phyloP scores from a whole-genome alignment of 1,140 invertebrate species.

The Drosophila orena region DNA sequence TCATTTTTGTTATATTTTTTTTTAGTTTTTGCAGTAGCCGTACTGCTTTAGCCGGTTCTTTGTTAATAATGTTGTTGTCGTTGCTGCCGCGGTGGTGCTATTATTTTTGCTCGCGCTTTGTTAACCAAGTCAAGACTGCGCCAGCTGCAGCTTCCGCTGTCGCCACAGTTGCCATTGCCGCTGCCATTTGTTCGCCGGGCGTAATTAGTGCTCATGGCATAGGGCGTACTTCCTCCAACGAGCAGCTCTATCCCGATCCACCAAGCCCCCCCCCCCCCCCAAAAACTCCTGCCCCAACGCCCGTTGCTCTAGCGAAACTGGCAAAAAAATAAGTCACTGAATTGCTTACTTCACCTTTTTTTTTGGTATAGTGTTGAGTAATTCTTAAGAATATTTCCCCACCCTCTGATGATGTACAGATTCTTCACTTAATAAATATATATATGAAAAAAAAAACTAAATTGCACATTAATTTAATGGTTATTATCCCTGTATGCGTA shows the following conservation, averaged over 20 bases:
- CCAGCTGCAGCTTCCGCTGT: conserved; percentile 66
- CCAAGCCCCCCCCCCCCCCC: neutral
- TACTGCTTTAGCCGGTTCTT: conserved; percentile 20
- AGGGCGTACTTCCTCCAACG: conserved; percentile 67
- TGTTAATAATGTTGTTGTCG: conserved; percentile 27
- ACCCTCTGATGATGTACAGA: too few relatives aligned
- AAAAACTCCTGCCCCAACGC: conserved; percentile 15
- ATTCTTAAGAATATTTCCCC: too few relatives aligned
- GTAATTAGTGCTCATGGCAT: conserved; percentile 81
- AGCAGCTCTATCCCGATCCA: conserved; percentile 4
- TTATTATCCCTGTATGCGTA: too few relatives aligned
- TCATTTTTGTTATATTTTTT: too few relatives aligned
- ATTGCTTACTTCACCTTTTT: too few relatives aligned
- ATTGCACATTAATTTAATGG: neutral
- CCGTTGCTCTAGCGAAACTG: conserved; percentile 33
- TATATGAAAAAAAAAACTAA: too few relatives aligned
- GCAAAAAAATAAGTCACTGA: neutral
- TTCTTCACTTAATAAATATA: too few relatives aligned
- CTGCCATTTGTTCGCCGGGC: conserved; percentile 73
- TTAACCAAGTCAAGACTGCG: conserved; percentile 74
- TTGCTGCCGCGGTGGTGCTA: conserved; percentile 34
- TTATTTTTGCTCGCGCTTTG: conserved; percentile 61
- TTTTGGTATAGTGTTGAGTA: too few relatives aligned
- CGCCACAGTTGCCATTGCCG: conserved; percentile 69
- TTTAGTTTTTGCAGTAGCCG: conserved; percentile 1